Evolutionary conservation across 2,797 vertebrate species (phyloP).

Genomic region (Anomalospiza imberbis): DNA sequence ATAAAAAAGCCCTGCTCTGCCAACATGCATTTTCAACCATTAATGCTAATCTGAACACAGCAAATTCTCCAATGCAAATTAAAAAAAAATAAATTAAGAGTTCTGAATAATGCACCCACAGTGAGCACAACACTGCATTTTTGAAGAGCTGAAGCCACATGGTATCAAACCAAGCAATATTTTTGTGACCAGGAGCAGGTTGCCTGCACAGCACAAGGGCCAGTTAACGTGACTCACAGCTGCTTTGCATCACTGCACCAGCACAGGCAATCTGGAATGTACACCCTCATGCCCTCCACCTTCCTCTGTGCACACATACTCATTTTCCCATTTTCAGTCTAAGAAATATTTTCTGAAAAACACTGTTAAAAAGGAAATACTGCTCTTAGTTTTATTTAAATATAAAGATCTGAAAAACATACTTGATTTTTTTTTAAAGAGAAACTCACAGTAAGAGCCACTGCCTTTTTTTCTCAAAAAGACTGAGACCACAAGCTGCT

Average conservation of each 20-base stretch:
- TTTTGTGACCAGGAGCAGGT: not conserved
- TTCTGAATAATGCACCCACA: not conserved
- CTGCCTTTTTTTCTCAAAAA: not conserved
- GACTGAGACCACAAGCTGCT: not conserved
- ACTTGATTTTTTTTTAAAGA: not conserved
- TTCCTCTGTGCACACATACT: not conserved
- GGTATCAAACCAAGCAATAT: not conserved
- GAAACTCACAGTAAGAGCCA: not conserved
- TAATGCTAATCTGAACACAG: not conserved
- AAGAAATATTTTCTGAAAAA: not conserved
- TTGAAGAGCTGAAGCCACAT: not conserved
- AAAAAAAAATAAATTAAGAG: not conserved
- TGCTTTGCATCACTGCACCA: constrained; percentile 16
- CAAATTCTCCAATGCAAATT: not conserved
- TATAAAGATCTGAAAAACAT: not conserved
- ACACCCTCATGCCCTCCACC: constrained; percentile 27
- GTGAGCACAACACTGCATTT: not conserved
- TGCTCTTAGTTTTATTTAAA: not conserved
- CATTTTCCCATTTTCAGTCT: not conserved
- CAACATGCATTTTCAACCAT: not conserved
- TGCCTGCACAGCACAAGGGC: not conserved
- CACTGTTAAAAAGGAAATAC: not conserved
- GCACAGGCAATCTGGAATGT: constrained; percentile 12
- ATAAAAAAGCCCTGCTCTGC: not conserved
- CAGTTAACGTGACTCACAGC: not conserved